Base-by-base conservation (phyloP, 2,797 vertebrate genomes). In the Channa striata region DNA sequence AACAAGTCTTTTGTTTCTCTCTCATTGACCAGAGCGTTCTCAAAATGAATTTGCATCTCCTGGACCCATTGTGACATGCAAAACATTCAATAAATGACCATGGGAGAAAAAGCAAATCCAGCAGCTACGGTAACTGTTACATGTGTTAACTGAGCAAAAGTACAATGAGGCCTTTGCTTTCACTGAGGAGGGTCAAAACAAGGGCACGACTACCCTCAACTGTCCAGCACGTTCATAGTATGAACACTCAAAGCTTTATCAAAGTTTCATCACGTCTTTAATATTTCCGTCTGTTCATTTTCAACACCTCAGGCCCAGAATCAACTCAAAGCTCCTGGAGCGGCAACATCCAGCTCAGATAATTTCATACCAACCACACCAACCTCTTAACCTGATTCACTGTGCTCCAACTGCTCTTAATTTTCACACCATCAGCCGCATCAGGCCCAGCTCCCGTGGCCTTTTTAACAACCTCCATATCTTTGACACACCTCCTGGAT, bases 401-500 rank as follows among this genome's bases (percentile, higher is more conserved):
- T 2, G n/a, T 2, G 0, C 17, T 66, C 30, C 23, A n/a, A 13
- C 36, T 17, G 14, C 57, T 50, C 23, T 43, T 46, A 68, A 59
- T 33, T 57, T 58, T 59, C 21, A 30, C 60, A 20, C 75, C 80
- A 53, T 76, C 86, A 74, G 75, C 74, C 62, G 80, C 82, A 66
- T 72, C 73, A 44, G 53, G 58, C 76, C 57, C 66, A 17, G 67
- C 68, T 81, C 82, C 75, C 74, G 68, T 72, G 72, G 83, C 75
- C 68, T 62, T 91, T 89, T 87, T 81, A 92, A 87, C 81, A 81
- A 58, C 80, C 84, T 83, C 71, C 77, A 70, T 85, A 78, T 77
- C 83, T 83, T 68, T 76, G 91, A 90, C 93, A 94, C 92, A 92
- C 93, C 94, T 94, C 89, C 87, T 72, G 66, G 83, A 91, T 89